Conservation (phyloP, 1,140 invertebrate species). For the Parasteatoda tepidariorum region DNA sequence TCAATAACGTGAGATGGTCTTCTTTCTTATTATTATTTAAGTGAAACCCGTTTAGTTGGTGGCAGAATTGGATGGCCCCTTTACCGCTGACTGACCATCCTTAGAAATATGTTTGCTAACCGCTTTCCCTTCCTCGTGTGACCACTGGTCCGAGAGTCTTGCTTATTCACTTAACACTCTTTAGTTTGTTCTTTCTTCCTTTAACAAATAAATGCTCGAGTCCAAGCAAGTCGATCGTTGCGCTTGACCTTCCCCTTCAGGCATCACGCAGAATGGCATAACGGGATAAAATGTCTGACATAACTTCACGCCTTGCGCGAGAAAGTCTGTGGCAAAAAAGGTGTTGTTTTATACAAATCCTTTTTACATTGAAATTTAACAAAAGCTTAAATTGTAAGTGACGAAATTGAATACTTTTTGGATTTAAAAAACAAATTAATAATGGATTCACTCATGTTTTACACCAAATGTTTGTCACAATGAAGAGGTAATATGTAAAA, state of each 20-base stretch:
- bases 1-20: constrained; percentile 42
- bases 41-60: neutral
- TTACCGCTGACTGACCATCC: neutral
- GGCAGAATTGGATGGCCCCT: neutral
- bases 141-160: constrained; percentile 6
- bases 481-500: too few relatives aligned
- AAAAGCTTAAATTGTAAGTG: too few relatives aligned
- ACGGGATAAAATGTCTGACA: too few relatives aligned
- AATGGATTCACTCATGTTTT: too few relatives aligned
- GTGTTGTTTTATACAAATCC: neutral
- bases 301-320: neutral
- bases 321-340: neutral
- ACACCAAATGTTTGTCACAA: too few relatives aligned
- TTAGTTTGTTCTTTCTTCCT: constrained; percentile 8
- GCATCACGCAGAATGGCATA: neutral
- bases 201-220: neutral
- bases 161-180: neutral
- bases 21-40: neutral
- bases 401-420: too few relatives aligned
- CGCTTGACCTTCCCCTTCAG: constrained; percentile 25
- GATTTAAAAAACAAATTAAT: too few relatives aligned
- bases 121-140: neutral
- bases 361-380: too few relatives aligned
- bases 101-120: neutral
- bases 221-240: neutral